Evolutionary conservation across 2,797 vertebrate species (phyloP), one percentile per base, ranked within the genome.

Genomic region (Chelon labrosus): DNA sequence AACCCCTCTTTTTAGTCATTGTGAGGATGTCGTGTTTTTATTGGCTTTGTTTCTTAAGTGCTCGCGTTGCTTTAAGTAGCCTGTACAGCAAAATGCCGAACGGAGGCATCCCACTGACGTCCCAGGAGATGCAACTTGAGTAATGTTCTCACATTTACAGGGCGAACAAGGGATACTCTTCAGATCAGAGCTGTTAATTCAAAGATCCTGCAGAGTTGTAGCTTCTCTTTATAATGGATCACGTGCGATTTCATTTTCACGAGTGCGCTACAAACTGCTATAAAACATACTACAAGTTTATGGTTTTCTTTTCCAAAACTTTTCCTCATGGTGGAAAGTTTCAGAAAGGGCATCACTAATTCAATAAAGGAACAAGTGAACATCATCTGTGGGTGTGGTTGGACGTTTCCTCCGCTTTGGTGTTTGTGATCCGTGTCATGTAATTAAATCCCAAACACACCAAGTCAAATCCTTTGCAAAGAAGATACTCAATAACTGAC

Each of bases 361-460:
- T 79, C 52, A 75, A 60, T 54, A 46, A 12, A 62, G 35, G 67
- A 71, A 77, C 58, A 76, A 76, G 59, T 68, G 47, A 82, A 77
- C 72, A 82, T 82, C 56, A 19, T 52, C 61, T 66, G 38, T 82
- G 73, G 84, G 73, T 77, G 82, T 78, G 62, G 73, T 69, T 37
- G 59, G 79, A 83, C 53, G 81, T 80, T 89, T 83, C 86, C 68
- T 79, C 57, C 70, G 65, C 85, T 90, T 85, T 89, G 75, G 71
- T 86, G 87, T 85, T 85, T 89, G 70, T 90, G 85, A 91, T 89
- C 87, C 80, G 62, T 89, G 79, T 91, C 89, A 92, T 91, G 88
- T 88, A 88, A 91, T 93, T 93, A 90, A 90, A 89, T 77, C 73
- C 80, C 68, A 87, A 87, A 90, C 79, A 88, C 31, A 75, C 66